Base-by-base conservation (phyloP, 2,888 invertebrate genomes). In the Sepiola atlantica region DNA sequence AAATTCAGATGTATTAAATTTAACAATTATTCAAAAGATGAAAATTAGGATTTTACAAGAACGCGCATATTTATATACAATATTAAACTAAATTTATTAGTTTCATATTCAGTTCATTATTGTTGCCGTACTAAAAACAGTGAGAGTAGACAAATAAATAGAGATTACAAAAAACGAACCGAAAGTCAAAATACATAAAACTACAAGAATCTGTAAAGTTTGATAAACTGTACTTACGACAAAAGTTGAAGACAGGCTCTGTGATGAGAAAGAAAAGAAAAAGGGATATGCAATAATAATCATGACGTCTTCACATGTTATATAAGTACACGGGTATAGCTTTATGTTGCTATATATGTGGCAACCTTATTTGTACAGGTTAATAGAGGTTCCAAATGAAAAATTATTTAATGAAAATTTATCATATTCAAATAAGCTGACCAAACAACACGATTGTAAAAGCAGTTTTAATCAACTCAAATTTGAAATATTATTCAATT, bases 221-320 rank as follows among this genome's bases (percentile, higher is more conserved):
- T 77, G 24, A 92, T 92, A 92, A 92, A 92, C 92, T 92, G 92
- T 92, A 92, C 92, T 92, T 54, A 92, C 92, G 92, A 92, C 92
- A 92, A 45, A 92, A 92, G 92, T 92, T 92, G 92, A 92, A 92
- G 92, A 92, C 92, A 92, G 92, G 92, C 55, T 92, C 92, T 92
- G 92, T 92, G 92, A 92, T 92, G 54, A 92, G 24, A 92, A 92
- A 54, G 92, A 28, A 92, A 35, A 90, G 24, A 90, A 90, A 92
- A 55, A 55, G 35, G n/a, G 20, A 92, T 92, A 92, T 45, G 45
- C 92, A 92, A 55, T 92, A 55, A 55, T 45, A 55, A 92, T 55
- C 28, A 54, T 24, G 55, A 92, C 35, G 91, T 91, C 35, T 91
- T 45, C 45, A 91, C 45, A 91, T 21, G 35, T 28, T 4, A 21